Percentiles rank a stretch among this genome's conserved stretches.
phyloP scores from a whole-genome alignment of 2,888 invertebrate genomes.

The Agonopterix arenella region DNA sequence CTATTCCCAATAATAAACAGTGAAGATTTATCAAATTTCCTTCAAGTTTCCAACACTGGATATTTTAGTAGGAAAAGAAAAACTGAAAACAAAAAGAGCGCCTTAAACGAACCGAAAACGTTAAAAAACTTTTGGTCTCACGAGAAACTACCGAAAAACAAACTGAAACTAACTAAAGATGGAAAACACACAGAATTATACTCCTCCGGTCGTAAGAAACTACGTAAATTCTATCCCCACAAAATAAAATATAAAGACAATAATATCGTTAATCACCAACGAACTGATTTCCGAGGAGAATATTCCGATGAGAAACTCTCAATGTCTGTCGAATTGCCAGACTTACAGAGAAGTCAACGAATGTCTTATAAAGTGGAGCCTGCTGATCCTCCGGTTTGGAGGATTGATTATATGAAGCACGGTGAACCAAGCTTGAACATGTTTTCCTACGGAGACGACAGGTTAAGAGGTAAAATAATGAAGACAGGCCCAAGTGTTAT shows the following conservation, averaged over 20 bases:
- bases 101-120: slow-evolving; percentile 4
- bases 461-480: slow-evolving; percentile 39
- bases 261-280: slow-evolving; percentile 4
- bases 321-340: slow-evolving; percentile 50
- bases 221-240: slow-evolving; percentile 61
- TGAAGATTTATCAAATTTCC: slow-evolving; percentile 49
- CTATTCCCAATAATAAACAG: slow-evolving; percentile 47
- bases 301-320: slow-evolving; percentile 51
- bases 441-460: slow-evolving; percentile 32
- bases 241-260: slow-evolving; percentile 62
- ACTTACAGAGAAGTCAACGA: slow-evolving; percentile 31
- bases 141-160: slow-evolving; percentile 19
- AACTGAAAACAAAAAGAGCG: slow-evolving; percentile 5
- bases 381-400: slow-evolving; percentile 46
- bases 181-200: slow-evolving; percentile 26
- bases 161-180: slow-evolving; percentile 16
- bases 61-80: slow-evolving; percentile 15
- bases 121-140: slow-evolving; percentile 19
- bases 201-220: slow-evolving; percentile 42
- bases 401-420: slow-evolving; percentile 63
- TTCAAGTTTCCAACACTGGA: slow-evolving; percentile 32
- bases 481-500: slow-evolving; percentile 39
- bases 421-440: slow-evolving; percentile 48
- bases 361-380: slow-evolving; percentile 35
- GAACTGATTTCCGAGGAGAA: slow-evolving; percentile 27